Percentiles rank a stretch among this genome's conserved stretches.
phyloP scores from a whole-genome alignment of 2,888 invertebrate species.

The Limulus polyphemus region DNA sequence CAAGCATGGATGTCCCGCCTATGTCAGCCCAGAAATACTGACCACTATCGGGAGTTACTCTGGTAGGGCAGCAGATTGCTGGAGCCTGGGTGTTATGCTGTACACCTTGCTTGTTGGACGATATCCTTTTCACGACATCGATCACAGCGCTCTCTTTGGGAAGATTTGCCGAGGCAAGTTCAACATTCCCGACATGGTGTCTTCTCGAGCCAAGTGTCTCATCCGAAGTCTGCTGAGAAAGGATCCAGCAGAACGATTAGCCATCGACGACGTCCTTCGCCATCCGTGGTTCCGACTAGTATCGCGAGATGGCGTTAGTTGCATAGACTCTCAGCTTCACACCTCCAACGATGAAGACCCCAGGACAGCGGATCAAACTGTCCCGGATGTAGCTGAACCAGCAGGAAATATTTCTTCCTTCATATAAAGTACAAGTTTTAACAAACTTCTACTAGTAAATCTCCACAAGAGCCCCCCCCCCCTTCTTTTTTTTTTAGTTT shows the following conservation, averaged over 20 bases:
- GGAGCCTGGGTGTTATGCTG: slow-evolving; percentile 79
- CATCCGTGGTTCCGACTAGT: slow-evolving; percentile 61
- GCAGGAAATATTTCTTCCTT: too few relatives aligned
- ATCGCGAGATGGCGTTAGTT: too few relatives aligned
- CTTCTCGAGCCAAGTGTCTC: slow-evolving; percentile 67
- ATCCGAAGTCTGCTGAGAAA: slow-evolving; percentile 66
- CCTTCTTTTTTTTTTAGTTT: too few relatives aligned
- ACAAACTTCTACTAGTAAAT: too few relatives aligned
- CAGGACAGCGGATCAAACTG: background rate
- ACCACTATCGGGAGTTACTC: slow-evolving; percentile 57
- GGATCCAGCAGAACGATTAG: slow-evolving; percentile 65
- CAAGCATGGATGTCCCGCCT: slow-evolving; percentile 85
- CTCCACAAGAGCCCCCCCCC: too few relatives aligned
- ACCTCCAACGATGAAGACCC: background rate
- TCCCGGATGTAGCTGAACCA: background rate
- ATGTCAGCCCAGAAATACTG: slow-evolving; percentile 85
- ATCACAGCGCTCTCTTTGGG: slow-evolving; percentile 70
- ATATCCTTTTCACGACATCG: slow-evolving; percentile 86
- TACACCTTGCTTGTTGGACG: slow-evolving; percentile 90
- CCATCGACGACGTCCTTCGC: slow-evolving; percentile 60
- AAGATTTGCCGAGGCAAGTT: slow-evolving; percentile 79
- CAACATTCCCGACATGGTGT: slow-evolving; percentile 67
- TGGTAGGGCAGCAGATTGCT: slow-evolving; percentile 77
- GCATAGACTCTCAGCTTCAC: too few relatives aligned
- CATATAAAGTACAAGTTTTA: too few relatives aligned